Evolutionary conservation across 1,140 invertebrate genomes (phyloP), one percentile per base, ranked within the genome.

Genomic region (Aphaenogaster rudis): DNA sequence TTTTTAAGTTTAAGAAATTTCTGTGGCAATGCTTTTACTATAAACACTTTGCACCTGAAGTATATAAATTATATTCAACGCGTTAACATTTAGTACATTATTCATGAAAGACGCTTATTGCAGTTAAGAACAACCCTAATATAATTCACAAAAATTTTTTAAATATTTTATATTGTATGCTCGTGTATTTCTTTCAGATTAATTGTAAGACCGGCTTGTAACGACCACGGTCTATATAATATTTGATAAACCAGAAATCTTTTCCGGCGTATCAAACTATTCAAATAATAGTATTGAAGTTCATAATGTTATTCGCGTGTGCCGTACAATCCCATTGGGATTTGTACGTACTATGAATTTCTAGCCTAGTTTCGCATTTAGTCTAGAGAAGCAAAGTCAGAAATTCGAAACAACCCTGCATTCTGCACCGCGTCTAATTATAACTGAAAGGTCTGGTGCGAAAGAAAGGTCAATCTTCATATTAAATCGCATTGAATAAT

Each of bases 291-390:
- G 21, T n/a, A 2, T 45, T 42, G 21, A 45, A 8, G 36, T 63
- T 77, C 7, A 8, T 78, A 45, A 63, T 36, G 57, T 45, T 48
- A 78, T 64, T 69, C 21, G 74, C 57, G 21, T 45, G 39, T 17
- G 28, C 59, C 2, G 21, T 17, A 15, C 9, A 15, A 63, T 45
- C 57, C 76, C 76, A 64, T 64, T 28, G 59, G 59, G 57, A 63
- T 64, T 78, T 78, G 21, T 48, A 13, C 64, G 28, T n/a, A 78
- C 64, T 64, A 78, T 39, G 42, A 78, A 78, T 78, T 48, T 78
- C 76, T 64, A 59, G 17, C 76, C 76, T 17, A 78, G 59, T 78
- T 78, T 64, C 42, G 50, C 42, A 61, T 63, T 77, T 77, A 77
- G 21, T 64, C 28, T 42, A 15, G 42, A 28, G 42, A 48, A 36